Percentiles rank a stretch among this genome's conserved stretches.
Evolutionary conservation across 2,797 vertebrate species (phyloP).

Genomic region (Chloroceryle amazona): DNA sequence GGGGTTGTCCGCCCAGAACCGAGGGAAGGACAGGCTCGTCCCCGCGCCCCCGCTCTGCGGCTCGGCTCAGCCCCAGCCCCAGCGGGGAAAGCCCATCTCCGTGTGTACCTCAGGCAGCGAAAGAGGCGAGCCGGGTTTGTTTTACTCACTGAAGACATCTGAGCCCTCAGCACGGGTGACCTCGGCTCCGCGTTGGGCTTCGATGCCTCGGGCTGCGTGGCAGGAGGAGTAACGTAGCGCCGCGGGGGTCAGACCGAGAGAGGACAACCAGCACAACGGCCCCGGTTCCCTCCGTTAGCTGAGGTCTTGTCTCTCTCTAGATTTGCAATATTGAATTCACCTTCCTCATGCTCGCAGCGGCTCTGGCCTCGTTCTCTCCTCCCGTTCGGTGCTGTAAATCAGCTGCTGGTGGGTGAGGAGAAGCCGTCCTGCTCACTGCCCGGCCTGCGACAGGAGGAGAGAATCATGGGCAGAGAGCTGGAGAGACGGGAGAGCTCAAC

Average conservation of each 20-base stretch:
- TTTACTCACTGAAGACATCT: fast-evolving
- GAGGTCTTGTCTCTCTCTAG: fast-evolving
- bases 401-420: neutral
- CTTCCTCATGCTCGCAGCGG: fast-evolving
- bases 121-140: fast-evolving
- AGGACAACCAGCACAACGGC: fast-evolving
- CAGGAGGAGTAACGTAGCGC: fast-evolving
- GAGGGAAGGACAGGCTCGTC: fast-evolving
- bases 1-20: neutral
- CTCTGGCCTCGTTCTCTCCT: fast-evolving
- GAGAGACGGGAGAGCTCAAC: neutral
- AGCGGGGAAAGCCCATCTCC: fast-evolving
- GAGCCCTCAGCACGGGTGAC: neutral
- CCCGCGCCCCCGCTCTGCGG: neutral
- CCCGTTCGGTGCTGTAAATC: fast-evolving
- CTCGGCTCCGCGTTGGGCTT: neutral
- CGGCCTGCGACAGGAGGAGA: neutral
- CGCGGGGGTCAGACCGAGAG: fast-evolving
- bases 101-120: fast-evolving
- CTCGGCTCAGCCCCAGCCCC: neutral
- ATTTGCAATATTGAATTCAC: fast-evolving
- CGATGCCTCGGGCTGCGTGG: fast-evolving
- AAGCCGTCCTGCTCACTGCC: neutral
- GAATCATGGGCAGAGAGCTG: fast-evolving
- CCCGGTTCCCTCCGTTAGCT: fast-evolving